These are phyloP conservation scores for Oreochromis tanganicae DNA, from an alignment of 2,113 vertebrate genomes.

Conservation along the genomic window DNA sequence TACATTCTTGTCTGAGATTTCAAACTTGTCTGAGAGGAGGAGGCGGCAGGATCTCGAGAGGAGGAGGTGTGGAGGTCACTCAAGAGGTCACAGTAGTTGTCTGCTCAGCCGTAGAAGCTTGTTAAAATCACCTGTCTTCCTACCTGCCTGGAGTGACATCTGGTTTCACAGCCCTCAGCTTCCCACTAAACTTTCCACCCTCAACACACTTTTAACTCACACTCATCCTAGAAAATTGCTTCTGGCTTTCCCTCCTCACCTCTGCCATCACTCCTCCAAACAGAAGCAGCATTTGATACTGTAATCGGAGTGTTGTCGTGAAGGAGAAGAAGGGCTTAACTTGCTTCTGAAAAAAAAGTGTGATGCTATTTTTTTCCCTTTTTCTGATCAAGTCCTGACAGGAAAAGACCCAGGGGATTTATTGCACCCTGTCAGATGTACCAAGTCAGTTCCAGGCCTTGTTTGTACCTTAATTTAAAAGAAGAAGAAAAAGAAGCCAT, in stretches of 20 bases:
- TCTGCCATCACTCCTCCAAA: slow-evolving; percentile 38
- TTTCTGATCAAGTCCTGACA: slow-evolving; percentile 62
- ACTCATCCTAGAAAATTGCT: slow-evolving; percentile 13
- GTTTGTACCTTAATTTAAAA: slow-evolving; percentile 10
- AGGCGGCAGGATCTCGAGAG: not conserved
- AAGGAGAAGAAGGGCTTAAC: slow-evolving; percentile 25
- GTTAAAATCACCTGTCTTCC: slow-evolving; percentile 59
- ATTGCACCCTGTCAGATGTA: slow-evolving; percentile 47
- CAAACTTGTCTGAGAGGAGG: slow-evolving; percentile 4
- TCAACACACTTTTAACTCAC: slow-evolving; percentile 1
- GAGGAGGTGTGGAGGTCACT: not conserved
- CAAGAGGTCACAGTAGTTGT: slow-evolving; percentile 21
- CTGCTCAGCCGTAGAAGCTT: slow-evolving; percentile 36
- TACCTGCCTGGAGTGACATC: slow-evolving; percentile 54
- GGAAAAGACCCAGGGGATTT: slow-evolving; percentile 48
- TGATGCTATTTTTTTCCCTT: not conserved
- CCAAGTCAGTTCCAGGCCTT: slow-evolving; percentile 22
- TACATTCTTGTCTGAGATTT: slow-evolving; percentile 57
- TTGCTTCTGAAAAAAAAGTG: slow-evolving; percentile 31
- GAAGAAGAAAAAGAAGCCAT: not conserved
- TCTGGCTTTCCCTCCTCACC: slow-evolving; percentile 18
- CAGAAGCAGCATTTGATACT: slow-evolving; percentile 66
- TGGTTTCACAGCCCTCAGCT: slow-evolving; percentile 49
- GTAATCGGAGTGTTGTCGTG: slow-evolving; percentile 54
- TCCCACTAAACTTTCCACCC: slow-evolving; percentile 11